These are phyloP conservation scores for Nasonovia ribisnigri DNA, from an alignment of 2,888 invertebrate species.

Conservation along the genomic window DNA sequence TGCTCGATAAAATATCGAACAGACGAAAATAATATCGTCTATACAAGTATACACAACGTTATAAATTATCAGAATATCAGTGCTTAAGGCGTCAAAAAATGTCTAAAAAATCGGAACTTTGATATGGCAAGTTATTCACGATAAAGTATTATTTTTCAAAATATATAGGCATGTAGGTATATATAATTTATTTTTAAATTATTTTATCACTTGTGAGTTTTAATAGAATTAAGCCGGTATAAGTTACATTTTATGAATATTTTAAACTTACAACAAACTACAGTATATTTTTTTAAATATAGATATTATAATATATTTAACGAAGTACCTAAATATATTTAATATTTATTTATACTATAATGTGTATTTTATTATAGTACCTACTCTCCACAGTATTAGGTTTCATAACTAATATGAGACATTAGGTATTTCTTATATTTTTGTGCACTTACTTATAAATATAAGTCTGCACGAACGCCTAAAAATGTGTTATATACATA, in stretches of 20 bases:
- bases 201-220: neutral
- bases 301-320: neutral
- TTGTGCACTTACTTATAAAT: neutral
- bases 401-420: neutral
- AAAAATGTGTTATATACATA: neutral
- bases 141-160: neutral
- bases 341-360: neutral
- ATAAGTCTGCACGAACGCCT: neutral
- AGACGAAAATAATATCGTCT: neutral
- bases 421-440: neutral
- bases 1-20: neutral
- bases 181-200: no score
- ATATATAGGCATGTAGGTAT: no score
- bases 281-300: neutral
- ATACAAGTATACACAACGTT: neutral
- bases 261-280: neutral
- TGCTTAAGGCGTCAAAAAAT: conserved; percentile 25
- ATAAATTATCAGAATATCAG: conserved; percentile 32
- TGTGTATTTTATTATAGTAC: neutral
- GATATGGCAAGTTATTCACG: neutral
- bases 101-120: conserved; percentile 21
- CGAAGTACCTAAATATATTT: neutral
- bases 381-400: neutral
- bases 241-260: neutral
- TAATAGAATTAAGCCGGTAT: neutral